A percentile compares a stretch with the other conserved stretches of the same genome.
Evolutionary conservation across 2,113 vertebrate species (phyloP).

Genomic region (Motacilla alba): DNA sequence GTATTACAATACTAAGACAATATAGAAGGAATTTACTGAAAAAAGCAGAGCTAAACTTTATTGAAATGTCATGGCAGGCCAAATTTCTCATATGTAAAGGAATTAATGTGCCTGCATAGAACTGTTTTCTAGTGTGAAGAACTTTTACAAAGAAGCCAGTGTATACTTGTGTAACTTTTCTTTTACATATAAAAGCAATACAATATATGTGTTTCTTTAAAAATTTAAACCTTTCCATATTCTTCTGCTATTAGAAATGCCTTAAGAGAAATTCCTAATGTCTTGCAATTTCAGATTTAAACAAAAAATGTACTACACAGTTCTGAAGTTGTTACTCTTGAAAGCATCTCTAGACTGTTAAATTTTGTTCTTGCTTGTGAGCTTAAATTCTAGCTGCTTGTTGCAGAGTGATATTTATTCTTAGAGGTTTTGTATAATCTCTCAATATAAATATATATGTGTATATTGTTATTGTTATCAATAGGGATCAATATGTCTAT

Average conservation of each 20-base stretch:
- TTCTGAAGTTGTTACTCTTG: background rate
- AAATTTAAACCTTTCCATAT: background rate
- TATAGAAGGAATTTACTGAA: background rate
- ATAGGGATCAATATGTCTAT: fast-evolving
- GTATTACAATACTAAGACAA: background rate
- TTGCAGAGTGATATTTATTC: background rate
- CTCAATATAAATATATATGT: background rate
- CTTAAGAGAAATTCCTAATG: background rate
- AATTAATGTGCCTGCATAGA: background rate
- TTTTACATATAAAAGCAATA: background rate
- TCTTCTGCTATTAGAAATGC: background rate
- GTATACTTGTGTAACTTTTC: background rate
- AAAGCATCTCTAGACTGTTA: background rate
- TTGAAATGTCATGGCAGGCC: background rate
- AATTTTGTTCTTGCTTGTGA: background rate
- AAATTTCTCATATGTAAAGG: background rate
- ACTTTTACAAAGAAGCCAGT: background rate
- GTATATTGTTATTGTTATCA: fast-evolving
- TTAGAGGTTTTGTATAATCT: background rate
- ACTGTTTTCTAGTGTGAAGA: background rate
- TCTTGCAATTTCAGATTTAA: background rate
- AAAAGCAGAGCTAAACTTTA: background rate
- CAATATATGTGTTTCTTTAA: fast-evolving
- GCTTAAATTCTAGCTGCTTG: background rate
- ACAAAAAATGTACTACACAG: background rate